Evolutionary conservation across 2,888 invertebrate species (phyloP).

Genomic region (Arge pagana): DNA sequence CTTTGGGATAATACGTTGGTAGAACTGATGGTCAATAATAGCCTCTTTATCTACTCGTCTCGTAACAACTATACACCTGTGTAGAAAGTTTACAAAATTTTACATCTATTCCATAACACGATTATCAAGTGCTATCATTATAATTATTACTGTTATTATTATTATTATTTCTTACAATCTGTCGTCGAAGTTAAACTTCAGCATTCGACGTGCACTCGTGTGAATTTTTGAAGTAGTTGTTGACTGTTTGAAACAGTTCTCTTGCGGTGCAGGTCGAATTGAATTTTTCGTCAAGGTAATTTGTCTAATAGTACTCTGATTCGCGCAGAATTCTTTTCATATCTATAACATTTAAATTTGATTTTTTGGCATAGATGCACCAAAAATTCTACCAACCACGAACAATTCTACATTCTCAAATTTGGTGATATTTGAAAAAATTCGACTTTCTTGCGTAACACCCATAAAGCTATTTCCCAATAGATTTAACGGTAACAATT

Average conservation of each 20-base stretch:
- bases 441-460: constrained; percentile 3
- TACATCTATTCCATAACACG: no score
- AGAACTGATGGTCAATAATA: constrained; percentile 30
- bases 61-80: not conserved
- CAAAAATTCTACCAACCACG: constrained; percentile 22
- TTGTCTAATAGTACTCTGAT: no score
- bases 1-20: constrained; percentile 32
- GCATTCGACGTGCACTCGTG: no score
- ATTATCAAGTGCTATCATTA: no score
- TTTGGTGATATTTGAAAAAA: constrained; percentile 2
- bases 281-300: not conserved
- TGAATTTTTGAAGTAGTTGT: not conserved
- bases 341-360: not conserved
- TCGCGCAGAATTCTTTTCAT: not conserved
- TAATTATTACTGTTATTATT: no score
- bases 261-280: not conserved
- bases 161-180: no score
- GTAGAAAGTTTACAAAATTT: constrained; percentile 1
- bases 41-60: not conserved
- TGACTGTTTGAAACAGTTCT: not conserved
- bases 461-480: constrained; percentile 7
- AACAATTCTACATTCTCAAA: not conserved
- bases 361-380: not conserved
- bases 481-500: constrained; percentile 10
- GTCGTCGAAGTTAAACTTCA: no score